These are phyloP conservation scores for Valencia hispanica DNA, from an alignment of 2,797 vertebrate species.

Conservation along the genomic window DNA sequence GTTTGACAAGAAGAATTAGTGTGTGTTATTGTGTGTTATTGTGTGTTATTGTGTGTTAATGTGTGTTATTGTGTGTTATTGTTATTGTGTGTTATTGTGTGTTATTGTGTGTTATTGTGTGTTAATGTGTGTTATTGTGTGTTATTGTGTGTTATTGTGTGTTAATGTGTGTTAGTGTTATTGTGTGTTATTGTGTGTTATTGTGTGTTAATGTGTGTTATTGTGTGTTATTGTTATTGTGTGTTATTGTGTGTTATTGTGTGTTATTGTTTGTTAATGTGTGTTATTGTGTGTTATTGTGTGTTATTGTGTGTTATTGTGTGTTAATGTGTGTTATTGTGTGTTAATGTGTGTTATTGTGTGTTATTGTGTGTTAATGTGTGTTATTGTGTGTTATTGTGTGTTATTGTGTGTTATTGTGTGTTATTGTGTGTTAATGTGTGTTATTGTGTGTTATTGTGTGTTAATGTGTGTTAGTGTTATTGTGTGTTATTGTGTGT, in stretches of 20 bases:
- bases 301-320: neutral
- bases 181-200: neutral
- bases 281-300: neutral
- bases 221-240: too few relatives aligned
- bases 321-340: neutral
- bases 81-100: neutral
- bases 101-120: neutral
- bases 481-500: neutral
- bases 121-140: neutral
- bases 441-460: neutral
- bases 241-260: neutral
- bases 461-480: too few relatives aligned
- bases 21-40: constrained; percentile 1
- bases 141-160: neutral
- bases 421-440: too few relatives aligned
- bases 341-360: neutral
- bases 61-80: constrained; percentile 1
- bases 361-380: neutral
- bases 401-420: neutral
- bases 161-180: too few relatives aligned
- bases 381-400: neutral
- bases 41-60: neutral
- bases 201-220: neutral
- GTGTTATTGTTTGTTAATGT: too few relatives aligned
- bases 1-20: neutral